These are phyloP conservation scores for Ophioninae sp. DNA, from an alignment of 2,888 invertebrate species.

Conservation along the genomic window DNA sequence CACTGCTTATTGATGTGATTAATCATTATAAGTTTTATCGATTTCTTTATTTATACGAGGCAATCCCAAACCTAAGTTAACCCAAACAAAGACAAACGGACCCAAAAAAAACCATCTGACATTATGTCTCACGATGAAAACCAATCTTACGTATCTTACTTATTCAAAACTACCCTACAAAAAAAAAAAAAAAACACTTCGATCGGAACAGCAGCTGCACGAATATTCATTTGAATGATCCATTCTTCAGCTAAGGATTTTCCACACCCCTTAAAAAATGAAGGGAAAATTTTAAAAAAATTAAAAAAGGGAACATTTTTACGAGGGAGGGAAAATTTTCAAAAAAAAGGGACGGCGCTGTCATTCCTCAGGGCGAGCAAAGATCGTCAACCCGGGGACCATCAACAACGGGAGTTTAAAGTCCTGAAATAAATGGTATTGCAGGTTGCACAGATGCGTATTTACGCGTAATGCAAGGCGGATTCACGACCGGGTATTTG, in stretches of 20 bases:
- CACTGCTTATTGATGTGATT: no score
- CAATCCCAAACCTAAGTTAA: no score
- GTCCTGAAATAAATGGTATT: constrained; percentile 32
- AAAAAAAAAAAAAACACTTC: background rate
- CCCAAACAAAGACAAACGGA: no score
- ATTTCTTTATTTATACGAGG: no score
- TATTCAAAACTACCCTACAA: background rate
- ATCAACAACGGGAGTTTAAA: background rate
- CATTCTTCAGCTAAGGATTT: background rate
- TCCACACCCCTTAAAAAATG: background rate
- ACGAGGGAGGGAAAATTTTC: no score
- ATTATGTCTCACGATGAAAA: constrained; percentile 33
- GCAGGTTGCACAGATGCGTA: constrained; percentile 22
- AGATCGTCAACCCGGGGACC: background rate
- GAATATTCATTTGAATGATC: background rate
- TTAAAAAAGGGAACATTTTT: no score
- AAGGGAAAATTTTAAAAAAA: no score
- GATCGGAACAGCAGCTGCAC: background rate
- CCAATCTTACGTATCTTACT: background rate
- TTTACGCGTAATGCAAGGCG: constrained; percentile 5
- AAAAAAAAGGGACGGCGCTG: no score
- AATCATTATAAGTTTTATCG: no score
- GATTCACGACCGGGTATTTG: background rate
- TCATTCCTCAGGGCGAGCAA: background rate
- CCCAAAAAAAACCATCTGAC: no score